Evolutionary conservation across 2,888 invertebrate genomes (phyloP).

Genomic region (Baronia brevicornis): DNA sequence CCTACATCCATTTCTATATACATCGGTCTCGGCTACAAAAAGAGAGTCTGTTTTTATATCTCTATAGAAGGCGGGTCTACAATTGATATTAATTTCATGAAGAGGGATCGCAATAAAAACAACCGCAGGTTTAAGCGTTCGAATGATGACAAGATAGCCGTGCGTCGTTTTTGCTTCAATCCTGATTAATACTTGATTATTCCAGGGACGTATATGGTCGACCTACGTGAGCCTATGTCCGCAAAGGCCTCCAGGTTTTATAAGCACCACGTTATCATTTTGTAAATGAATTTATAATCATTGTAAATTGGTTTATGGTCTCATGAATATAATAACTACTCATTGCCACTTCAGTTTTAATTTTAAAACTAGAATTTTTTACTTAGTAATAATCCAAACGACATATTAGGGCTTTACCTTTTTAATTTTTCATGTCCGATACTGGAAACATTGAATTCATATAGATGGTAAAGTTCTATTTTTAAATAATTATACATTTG

Average conservation of each 20-base stretch:
- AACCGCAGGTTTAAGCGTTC: constrained; percentile 21
- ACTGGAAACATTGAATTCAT: too few species aligned
- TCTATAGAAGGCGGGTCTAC: constrained; percentile 37
- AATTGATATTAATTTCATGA: constrained; percentile 66
- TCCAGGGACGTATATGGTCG: constrained; percentile 20
- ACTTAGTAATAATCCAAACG: too few species aligned
- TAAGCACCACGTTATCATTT: constrained; percentile 6
- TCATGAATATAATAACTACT: too few species aligned
- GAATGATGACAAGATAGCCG: constrained; percentile 28
- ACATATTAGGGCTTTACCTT: too few species aligned
- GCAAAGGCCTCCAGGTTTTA: neutral
- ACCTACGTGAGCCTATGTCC: constrained; percentile 17
- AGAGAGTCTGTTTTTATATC: constrained; percentile 27
- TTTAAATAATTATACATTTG: too few species aligned
- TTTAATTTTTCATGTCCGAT: too few species aligned
- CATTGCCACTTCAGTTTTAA: too few species aligned
- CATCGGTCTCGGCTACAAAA: constrained; percentile 18
- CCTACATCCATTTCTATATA: constrained; percentile 21
- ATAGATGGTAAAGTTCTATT: too few species aligned
- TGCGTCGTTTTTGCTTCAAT: constrained; percentile 30
- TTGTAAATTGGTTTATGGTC: constrained; percentile 13
- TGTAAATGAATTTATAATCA: constrained; percentile 8
- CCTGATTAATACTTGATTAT: constrained; percentile 27
- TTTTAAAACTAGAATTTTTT: too few species aligned
- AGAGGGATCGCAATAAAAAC: constrained; percentile 44